Base-by-base conservation (phyloP, 2,888 invertebrate genomes). In the Tipula confusa region DNA sequence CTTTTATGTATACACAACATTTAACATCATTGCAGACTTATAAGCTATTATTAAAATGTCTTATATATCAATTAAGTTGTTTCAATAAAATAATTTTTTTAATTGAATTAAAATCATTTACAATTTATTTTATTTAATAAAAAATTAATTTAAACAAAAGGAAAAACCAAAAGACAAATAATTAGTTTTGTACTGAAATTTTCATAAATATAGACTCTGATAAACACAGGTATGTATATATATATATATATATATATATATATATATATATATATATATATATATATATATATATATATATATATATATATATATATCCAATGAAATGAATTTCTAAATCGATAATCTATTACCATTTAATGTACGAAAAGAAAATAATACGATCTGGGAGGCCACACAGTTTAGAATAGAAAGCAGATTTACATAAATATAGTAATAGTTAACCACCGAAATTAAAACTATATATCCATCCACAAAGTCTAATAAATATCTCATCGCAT, bases 11-110 rank as follows among this genome's bases (percentile, higher is more conserved):
- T 5, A 5, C 2, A 43, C 24, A 43, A 6, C 11, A 9, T 7
- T 64, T 64, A 43, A 6, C 11, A 9, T 7, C 24, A 24, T 64
- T 64, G 64, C 43, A 9, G 24, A 9, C 9, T 64, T 24, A 7
- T 64, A 9, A 64, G 7, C 64, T 64, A 64, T 13, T 64, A 64
- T 64, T 64, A 24, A 48, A 48, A 48, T 18, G 48, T 48, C 48
- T 48, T 64, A 24, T 64, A 64, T 64, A 64, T 64, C 64, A 64
- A 64, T 64, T 24, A 64, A 64, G 24, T 64, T 64, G 64, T 64
- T 24, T 9, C 43, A 43, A 43, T 43, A 43, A 64, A 64, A 24
- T 24, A 64, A 64, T 7, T 9, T 11, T 64, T 24, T 64, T 64
- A 24, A 64, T 64, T 64, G 24, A 64, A 64, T 18, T 64, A 64